Percentiles rank a stretch among this genome's conserved stretches.
These are phyloP conservation scores for Palloptera scutellata DNA, from an alignment of 2,888 invertebrate genomes.

Conservation along the genomic window DNA sequence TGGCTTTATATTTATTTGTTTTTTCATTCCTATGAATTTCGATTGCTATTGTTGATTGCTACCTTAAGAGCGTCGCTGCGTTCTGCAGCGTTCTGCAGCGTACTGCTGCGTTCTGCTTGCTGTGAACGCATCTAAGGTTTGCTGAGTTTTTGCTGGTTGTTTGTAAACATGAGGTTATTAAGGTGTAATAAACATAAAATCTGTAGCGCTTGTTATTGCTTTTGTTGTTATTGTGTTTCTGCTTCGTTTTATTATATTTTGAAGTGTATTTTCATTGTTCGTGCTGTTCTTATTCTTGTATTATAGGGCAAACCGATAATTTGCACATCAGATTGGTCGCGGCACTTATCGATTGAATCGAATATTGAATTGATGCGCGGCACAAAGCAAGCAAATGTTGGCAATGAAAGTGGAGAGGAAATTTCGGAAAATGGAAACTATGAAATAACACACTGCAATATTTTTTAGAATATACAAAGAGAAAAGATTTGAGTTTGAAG, in stretches of 20 bases:
- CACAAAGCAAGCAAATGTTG: neutral
- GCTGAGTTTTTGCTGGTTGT: constrained; percentile 45
- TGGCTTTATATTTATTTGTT: too few species aligned
- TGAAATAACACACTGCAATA: neutral
- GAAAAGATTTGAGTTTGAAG: too few species aligned
- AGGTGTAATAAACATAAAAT: constrained; percentile 61
- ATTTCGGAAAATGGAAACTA: too few species aligned
- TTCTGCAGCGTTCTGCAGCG: too few species aligned
- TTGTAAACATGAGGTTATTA: constrained; percentile 59
- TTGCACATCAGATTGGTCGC: constrained; percentile 33
- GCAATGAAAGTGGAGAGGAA: neutral
- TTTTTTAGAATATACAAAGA: too few species aligned
- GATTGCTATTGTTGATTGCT: too few species aligned
- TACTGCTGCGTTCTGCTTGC: too few species aligned
- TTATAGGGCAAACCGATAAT: constrained; percentile 27
- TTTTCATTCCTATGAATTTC: too few species aligned
- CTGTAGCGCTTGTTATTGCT: constrained; percentile 43
- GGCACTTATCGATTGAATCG: constrained; percentile 22
- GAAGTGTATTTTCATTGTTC: neutral
- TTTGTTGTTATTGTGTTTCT: constrained; percentile 21
- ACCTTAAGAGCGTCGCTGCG: too few species aligned
- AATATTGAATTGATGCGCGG: constrained; percentile 9
- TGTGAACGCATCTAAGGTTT: too few species aligned
- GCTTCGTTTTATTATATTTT: constrained; percentile 5
- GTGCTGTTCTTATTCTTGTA: constrained; percentile 16